Evolutionary conservation across 2,888 invertebrate species (phyloP), one percentile per base, ranked within the genome.

Genomic region (Cecidostiba fungosa): DNA sequence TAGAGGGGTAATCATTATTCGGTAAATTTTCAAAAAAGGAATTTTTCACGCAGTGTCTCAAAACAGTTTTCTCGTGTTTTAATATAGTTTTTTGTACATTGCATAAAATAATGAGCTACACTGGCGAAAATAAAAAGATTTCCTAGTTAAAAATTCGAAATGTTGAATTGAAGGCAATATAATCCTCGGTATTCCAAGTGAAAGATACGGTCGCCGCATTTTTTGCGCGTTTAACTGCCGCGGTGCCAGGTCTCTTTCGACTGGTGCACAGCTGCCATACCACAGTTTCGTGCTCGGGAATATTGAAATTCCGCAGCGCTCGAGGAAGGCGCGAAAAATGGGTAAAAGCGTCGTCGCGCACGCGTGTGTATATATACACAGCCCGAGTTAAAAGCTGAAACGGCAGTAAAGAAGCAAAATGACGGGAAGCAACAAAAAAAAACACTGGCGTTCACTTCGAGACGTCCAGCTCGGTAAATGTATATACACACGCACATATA

Each of bases 251-350:
- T n/a, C 70, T 36, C n/a, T 8, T 70, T 14, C 39, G 10, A 19
- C 39, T 43, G 72, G 70, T 72, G 10, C 10, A 66, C 23, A 3
- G n/a, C 66, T 16, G 66, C 66, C 66, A 16, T 59, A 59, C 66
- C 66, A 29, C 26, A 26, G 66, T n/a, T n/a, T 50, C 16, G 10
- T 19, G 29, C 43, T 2, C 69, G 62, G 74, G 87, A 88, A 88
- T 88, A 89, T 88, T 89, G 88, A 89, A 89, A 89, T 89, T 89
- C 88, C 86, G 62, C 73, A 81, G 77, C 80, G 69, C 54, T 16
- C 19, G 12, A 5, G 14, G 39, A 62, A 74, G 74, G 76, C 73
- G 72, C 26, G 29, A 84, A 84, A 78, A 43, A 72, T 39, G 14
- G 72, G n/a, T 14, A 12, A n/a, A 36, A 39, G 16, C 26, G 14